Evolutionary conservation across 2,113 vertebrate species (phyloP).

Genomic region (Peromyscus californicus): DNA sequence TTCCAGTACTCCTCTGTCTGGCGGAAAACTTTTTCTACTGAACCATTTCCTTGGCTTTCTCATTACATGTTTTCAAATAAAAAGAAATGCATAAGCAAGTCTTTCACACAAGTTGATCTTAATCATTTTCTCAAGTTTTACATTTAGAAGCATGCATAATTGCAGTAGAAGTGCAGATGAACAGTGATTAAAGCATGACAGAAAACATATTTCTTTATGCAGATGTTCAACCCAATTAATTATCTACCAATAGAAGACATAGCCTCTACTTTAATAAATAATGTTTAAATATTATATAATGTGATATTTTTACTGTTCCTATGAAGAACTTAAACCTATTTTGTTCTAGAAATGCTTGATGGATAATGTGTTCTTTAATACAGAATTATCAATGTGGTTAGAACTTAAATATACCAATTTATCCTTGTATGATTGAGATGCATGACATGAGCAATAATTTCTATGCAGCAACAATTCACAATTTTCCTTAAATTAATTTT

Average conservation of each 20-base stretch:
- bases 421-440: not conserved
- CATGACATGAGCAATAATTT: not conserved
- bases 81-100: not conserved
- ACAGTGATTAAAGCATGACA: not conserved
- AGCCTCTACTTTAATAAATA: not conserved
- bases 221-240: not conserved
- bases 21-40: too few species aligned
- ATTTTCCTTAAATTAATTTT: slow-evolving; percentile 53
- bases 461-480: slow-evolving; percentile 1
- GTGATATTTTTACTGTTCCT: not conserved
- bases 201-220: not conserved
- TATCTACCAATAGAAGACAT: not conserved
- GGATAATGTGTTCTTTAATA: not conserved
- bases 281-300: not conserved
- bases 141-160: slow-evolving; percentile 31
- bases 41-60: not conserved
- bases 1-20: too few species aligned
- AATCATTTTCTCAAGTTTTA: not conserved
- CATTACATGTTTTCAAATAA: slow-evolving; percentile 35
- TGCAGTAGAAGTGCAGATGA: not conserved
- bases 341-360: slow-evolving; percentile 6
- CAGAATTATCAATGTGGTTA: not conserved
- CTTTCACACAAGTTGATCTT: not conserved
- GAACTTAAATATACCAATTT: not conserved
- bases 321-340: not conserved